Conservation (phyloP, 1,140 invertebrate species). For the Magallana angulata region DNA sequence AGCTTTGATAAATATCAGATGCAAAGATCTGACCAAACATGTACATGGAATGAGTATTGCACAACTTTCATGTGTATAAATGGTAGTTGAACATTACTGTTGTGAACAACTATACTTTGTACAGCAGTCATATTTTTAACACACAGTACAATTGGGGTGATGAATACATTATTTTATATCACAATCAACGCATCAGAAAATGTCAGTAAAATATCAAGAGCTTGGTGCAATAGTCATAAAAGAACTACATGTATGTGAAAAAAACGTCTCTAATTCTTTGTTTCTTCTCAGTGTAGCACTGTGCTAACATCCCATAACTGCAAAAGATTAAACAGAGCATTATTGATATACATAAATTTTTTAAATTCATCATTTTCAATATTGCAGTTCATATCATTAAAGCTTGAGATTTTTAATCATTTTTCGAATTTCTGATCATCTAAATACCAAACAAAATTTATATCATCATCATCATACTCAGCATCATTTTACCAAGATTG, state of each 20-base stretch:
- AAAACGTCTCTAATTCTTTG: not conserved
- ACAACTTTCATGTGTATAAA: not conserved
- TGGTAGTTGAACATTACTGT: conserved; percentile 10
- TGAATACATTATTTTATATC: too few relatives aligned
- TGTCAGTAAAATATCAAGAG: not conserved
- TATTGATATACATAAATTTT: not conserved
- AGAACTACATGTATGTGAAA: not conserved
- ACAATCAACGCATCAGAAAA: too few relatives aligned
- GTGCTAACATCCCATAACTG: conserved; percentile 78
- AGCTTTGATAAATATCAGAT: too few relatives aligned
- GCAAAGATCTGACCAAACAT: too few relatives aligned
- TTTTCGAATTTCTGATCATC: not conserved
- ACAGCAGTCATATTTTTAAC: not conserved
- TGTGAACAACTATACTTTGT: not conserved
- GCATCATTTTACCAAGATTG: not conserved
- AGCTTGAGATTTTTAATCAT: too few relatives aligned
- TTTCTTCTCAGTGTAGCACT: conserved; percentile 66
- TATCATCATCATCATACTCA: not conserved
- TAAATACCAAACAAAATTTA: not conserved
- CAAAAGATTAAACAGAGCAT: conserved; percentile 80
- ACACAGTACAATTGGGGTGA: too few relatives aligned
- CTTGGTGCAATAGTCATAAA: conserved; percentile 1
- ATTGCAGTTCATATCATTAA: not conserved
- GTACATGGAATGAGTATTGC: not conserved
- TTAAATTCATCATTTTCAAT: not conserved